Evolutionary conservation across 2,113 vertebrate genomes (phyloP), one percentile per base, ranked within the genome.

Genomic region (Rhipidura dahli): DNA sequence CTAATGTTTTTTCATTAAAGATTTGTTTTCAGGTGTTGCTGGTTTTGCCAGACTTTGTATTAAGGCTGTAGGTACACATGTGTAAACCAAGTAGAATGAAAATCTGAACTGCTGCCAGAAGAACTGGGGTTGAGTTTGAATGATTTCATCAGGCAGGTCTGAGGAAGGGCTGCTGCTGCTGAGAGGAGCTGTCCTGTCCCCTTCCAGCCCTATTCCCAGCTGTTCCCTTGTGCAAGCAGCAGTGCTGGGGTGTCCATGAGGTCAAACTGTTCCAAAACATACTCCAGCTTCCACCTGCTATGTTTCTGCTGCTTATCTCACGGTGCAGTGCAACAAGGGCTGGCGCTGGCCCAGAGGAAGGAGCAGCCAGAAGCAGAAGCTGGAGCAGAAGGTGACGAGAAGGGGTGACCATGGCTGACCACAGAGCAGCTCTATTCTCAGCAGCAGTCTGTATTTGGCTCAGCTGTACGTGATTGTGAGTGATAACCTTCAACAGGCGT

Each of bases 401-500:
- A 78, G 26, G 21, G 21, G 39, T 11, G n/a, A 70, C 26, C 2
- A 12, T 66, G 49, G 28, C 60, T 2, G 24, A 82, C 39, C 60
- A 87, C 65, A 61, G 56, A 87, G 47, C 51, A 73, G 50, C 37
- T 60, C 57, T 33, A 0, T 57, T 70, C 53, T 80, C n/a, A 70
- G 60, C 47, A 71, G 61, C 56, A 71, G 28, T 78, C 56, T 57
- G 12, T 14, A 5, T 61, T 27, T 54, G 54, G 7, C 28, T 75
- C 0, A 0, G 22, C 7, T 44, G 44, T 35, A 21, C 6, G 11
- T 23, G 56, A 81, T 61, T 1, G 3, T 33, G 59, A 51, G 24
- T 1, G 27, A 72, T 91, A 91, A 77, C 27, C n/a, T 57, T 37
- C 45, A 80, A 8, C 26, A 33, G 56, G 17, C 7, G 2, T 42